Base-by-base conservation (phyloP, 1,140 invertebrate species). In the Eulimnadia texana region DNA sequence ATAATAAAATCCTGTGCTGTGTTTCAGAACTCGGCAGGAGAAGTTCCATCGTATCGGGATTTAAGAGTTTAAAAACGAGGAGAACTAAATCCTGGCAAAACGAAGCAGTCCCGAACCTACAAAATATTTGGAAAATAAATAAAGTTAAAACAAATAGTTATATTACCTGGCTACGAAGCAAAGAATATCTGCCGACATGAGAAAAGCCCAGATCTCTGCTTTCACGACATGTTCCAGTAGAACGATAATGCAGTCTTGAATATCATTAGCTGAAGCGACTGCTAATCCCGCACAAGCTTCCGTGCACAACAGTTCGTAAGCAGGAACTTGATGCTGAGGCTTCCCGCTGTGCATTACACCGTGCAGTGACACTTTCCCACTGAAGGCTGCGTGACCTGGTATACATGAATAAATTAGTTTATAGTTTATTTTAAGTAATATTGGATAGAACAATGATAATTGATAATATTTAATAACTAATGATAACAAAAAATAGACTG, bases 71-170 rank as follows among this genome's bases (percentile, higher is more conserved):
- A 9, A 57, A 33, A 23, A 57, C 27, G 55, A 22, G 3, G 16
- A 28, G 55, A 33, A 57, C 55, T 28, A 57, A 20, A 28, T 57
- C 55, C 2, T 29, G 11, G 33, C 55, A 57, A 57, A 57, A 57
- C 3, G 16, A 9, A 3, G 55, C 13, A n/a, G 55, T n/a, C 20
- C 55, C 55, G 10, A 29, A 57, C 20, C 55, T 57, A n/a, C n/a
- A n/a, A n/a, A n/a, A n/a, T n/a, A n/a, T n/a, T n/a, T 25, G 11
- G 3, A 52, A 3, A 54, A 54, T 3, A 54, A 3, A 52, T 13
- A 1, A 16, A 16, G 11, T 16, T 2, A 47, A 47, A 47, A 11
- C n/a, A 11, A 2, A 54, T 54, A 23, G 2, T 54, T 10, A 20
- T 16, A 57, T 0, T 57, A 57, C 55, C 55, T 57, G 13, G 55